Base-by-base conservation (phyloP, 2,113 vertebrate species). In the Lontra canadensis region DNA sequence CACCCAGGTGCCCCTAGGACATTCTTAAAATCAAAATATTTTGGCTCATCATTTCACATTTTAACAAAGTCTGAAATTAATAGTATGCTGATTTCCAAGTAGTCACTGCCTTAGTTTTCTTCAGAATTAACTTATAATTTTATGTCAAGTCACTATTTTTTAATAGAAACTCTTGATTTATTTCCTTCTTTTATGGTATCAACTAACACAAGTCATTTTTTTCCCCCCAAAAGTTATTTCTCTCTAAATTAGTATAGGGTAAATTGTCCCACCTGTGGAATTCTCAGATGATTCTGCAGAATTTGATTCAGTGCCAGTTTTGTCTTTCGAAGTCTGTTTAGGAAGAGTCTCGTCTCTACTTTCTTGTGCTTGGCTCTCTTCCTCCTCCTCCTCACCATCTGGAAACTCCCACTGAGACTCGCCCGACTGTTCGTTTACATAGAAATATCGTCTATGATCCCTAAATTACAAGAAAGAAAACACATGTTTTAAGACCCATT, bases 391-490 rank as follows among this genome's bases (percentile, higher is more conserved):
- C 92, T 99, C 99, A 97, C 99, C 99, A 26, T 99, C 99, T 82
- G 99, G 99, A 96, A 99, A 99, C 97, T 99, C 99, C 99, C 99
- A 99, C 81, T 99, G 99, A 52, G 99, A 99, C 97, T 99, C 99
- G 98, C 98, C 99, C 67, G 99, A 99, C 98, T 99, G 99, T 98
- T 99, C 99, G 97, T 99, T 99, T 99, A 99, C 99, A 99, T 99
- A 99, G 99, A 99, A 99, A 99, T 99, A 99, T 88, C 99, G 99
- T 98, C 99, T 99, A 99, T 99, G 99, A 98, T 99, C 99, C 99
- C 99, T 99, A 99, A 98, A 99, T 98, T 98, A 99, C 99, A 99
- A 99, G 99, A 99, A 99, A 99, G 98, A 99, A 99, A 99, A 99
- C 98, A 98, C 90, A 98, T 79, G 83, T 97, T 98, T 98, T 98